Evolutionary conservation across 1,140 invertebrate species (phyloP).

Genomic region (Heliconius congener): DNA sequence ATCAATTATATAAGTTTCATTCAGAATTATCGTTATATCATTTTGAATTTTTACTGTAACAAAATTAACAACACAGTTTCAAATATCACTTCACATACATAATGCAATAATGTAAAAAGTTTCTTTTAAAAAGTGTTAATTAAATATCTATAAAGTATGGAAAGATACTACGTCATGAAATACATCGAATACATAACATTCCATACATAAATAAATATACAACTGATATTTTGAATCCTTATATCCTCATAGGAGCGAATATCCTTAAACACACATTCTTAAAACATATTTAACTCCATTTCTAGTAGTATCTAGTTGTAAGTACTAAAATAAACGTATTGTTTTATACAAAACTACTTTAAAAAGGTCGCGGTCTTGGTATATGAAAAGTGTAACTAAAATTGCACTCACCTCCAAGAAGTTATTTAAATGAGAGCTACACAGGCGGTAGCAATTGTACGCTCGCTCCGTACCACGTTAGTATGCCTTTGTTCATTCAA

Average conservation of each 20-base stretch:
- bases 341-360: background rate
- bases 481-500: background rate
- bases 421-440: background rate
- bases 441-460: background rate
- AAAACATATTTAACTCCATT: background rate
- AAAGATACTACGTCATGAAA: too few relatives aligned
- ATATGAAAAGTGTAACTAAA: background rate
- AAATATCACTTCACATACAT: too few relatives aligned
- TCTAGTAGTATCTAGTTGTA: background rate
- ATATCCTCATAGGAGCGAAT: background rate
- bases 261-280: background rate
- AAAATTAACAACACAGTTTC: too few relatives aligned
- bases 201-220: too few relatives aligned
- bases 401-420: constrained; percentile 2
- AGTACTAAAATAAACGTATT: background rate
- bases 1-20: too few relatives aligned
- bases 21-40: too few relatives aligned
- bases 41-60: too few relatives aligned
- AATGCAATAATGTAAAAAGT: too few relatives aligned
- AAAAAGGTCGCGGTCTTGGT: background rate
- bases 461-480: background rate
- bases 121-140: too few relatives aligned
- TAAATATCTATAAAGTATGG: too few relatives aligned
- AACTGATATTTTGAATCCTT: too few relatives aligned
- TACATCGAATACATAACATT: too few relatives aligned